These are phyloP conservation scores for Epinephelus awoara DNA, from an alignment of 2,797 vertebrate species.

Conservation along the genomic window DNA sequence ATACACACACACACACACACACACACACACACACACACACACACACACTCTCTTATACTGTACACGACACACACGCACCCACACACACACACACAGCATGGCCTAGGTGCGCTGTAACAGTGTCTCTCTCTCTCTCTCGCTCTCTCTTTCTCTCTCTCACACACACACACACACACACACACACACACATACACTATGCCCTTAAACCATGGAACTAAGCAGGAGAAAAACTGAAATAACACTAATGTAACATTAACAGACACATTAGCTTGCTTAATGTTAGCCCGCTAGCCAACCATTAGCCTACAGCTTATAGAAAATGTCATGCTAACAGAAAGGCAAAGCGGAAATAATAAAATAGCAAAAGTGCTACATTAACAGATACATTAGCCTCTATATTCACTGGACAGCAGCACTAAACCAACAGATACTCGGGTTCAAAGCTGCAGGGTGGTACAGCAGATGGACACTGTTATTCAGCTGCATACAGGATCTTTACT, in stretches of 20 bases:
- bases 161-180: slow-evolving; percentile 30
- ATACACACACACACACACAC: slow-evolving; percentile 47
- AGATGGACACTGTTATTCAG: slow-evolving; percentile 15
- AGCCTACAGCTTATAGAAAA: slow-evolving; percentile 76
- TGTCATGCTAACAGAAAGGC: slow-evolving; percentile 71
- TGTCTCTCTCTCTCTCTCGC: not conserved
- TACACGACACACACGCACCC: not conserved
- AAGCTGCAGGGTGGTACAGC: slow-evolving; percentile 30
- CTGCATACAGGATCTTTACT: slow-evolving; percentile 20
- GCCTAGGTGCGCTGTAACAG: slow-evolving; percentile 59
- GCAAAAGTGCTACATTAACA: slow-evolving; percentile 61
- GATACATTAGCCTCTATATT: slow-evolving; percentile 39
- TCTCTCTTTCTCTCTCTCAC: slow-evolving; percentile 9
- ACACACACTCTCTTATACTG: not conserved
- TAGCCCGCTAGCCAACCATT: slow-evolving; percentile 81
- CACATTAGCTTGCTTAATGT: slow-evolving; percentile 82
- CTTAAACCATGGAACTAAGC: slow-evolving; percentile 82
- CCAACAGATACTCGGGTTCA: slow-evolving; percentile 18
- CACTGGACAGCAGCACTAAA: slow-evolving; percentile 18
- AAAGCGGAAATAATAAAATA: slow-evolving; percentile 60
- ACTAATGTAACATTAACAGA: slow-evolving; percentile 83
- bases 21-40: slow-evolving; percentile 40
- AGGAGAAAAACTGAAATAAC: slow-evolving; percentile 77
- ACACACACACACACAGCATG: slow-evolving; percentile 19
- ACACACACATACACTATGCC: slow-evolving; percentile 61